Percentiles rank a stretch among this genome's conserved stretches.
phyloP scores from a whole-genome alignment of 2,888 invertebrate species.

The Drosophila demipolita region DNA sequence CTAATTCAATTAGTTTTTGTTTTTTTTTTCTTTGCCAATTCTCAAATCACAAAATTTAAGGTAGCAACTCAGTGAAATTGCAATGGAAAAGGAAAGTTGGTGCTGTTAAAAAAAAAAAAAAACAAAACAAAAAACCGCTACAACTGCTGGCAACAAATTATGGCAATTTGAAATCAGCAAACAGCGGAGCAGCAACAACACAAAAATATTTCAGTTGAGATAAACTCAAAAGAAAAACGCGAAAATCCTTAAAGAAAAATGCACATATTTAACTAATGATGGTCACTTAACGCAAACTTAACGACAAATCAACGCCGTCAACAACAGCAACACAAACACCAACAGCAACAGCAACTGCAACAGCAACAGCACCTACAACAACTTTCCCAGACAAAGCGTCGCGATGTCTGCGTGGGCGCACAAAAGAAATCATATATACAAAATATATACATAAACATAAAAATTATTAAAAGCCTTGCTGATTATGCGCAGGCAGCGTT shows the following conservation, averaged over 20 bases:
- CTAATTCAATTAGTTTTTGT: slow-evolving; percentile 56
- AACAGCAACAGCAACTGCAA: slow-evolving; percentile 32
- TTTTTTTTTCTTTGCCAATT: slow-evolving; percentile 20
- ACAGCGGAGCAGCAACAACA: slow-evolving; percentile 4
- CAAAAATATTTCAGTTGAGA: slow-evolving; percentile 31
- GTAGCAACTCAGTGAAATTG: slow-evolving; percentile 51
- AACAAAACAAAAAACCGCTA: slow-evolving; percentile 6
- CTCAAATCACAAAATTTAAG: slow-evolving; percentile 51
- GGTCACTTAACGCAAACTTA: slow-evolving; percentile 77
- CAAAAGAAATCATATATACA: slow-evolving; percentile 52
- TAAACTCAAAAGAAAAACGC: slow-evolving; percentile 56
- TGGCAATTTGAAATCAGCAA: slow-evolving; percentile 64
- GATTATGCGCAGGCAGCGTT: slow-evolving; percentile 75
- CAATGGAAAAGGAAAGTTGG: slow-evolving; percentile 70
- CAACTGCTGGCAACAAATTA: slow-evolving; percentile 67
- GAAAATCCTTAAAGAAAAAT: slow-evolving; percentile 80
- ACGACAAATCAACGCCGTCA: slow-evolving; percentile 79
- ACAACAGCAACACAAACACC: slow-evolving; percentile 42
- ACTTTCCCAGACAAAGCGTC: slow-evolving; percentile 75
- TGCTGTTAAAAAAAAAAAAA: background rate
- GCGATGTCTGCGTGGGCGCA: slow-evolving; percentile 63
- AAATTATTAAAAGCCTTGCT: slow-evolving; percentile 79
- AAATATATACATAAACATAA: slow-evolving; percentile 73
- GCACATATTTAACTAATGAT: slow-evolving; percentile 81
- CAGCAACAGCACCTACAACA: slow-evolving; percentile 31